Base-by-base conservation (phyloP, 2,888 invertebrate species). In the Ophion obscuratus region DNA sequence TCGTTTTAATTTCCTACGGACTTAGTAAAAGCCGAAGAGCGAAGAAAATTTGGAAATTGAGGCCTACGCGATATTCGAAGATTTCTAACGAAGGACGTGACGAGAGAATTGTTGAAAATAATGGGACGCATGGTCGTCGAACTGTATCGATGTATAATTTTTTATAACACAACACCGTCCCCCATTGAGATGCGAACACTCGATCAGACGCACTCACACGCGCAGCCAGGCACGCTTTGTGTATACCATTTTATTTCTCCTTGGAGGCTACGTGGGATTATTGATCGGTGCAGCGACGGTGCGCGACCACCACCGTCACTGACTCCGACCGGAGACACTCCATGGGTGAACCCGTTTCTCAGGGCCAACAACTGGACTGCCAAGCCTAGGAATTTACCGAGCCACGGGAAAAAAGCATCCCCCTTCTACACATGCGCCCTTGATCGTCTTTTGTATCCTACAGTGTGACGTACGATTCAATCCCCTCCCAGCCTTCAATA, bases 281-380 rank as follows among this genome's bases (percentile, higher is more conserved):
- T 86, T 86, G 86, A 86, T 86, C 86, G 86, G 70, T 75, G 75
- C 81, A 74, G 75, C 71, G 83, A 80, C 73, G 68, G 78, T 81
- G 83, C 81, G 83, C 84, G 80, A 67, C 61, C 73, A 67, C 61
- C 73, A 57, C 67, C 71, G 57, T 73, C 47, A 77, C 77, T 73
- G 73, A 66, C 59, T 71, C 47, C 44, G 62, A 31, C 27, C 68
- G 14, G 78, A 79, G 73, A 44, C 27, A 27, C 71, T 62, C 47
- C 57, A 57, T 36, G 70, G 70, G 61, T 44, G 79, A 68, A 68
- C 17, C 78, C 67, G 24, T 67, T 73, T 68, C 71, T 73, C 66
- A 59, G 77, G 64, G 71, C 73, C 57, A 77, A 71, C 66, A 66
- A 73, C 82, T 71, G 66, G 62, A 70, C 36, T 61, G 14, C 75